Base-by-base conservation (phyloP, 2,113 vertebrate species). In the Triplophysa tibetana region DNA sequence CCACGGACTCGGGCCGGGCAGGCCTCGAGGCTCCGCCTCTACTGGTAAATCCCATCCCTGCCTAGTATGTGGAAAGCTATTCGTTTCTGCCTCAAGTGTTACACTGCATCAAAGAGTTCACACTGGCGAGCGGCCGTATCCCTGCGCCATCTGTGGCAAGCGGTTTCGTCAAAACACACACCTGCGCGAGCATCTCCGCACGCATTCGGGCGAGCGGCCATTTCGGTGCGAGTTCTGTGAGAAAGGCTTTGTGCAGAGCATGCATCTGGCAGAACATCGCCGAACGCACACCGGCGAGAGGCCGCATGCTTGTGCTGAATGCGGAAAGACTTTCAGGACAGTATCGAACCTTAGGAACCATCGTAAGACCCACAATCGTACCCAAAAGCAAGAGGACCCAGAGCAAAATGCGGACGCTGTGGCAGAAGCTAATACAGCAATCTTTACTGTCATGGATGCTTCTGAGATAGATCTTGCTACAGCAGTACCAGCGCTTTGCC, bases 341-440 rank as follows among this genome's bases (percentile, higher is more conserved):
- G 91, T 96, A 80, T 96, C 95, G 65, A 96, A 96, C 86, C 90
- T 97, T 63, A 93, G 95, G 86, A 96, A 94, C 88, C 96, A 97
- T 81, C 94, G 93, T 33, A 96, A 95, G 87, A 95, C 93, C 4
- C 96, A 97, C 74, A 79, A 83, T 74, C 85, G 93, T 82, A 81
- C 82, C n/a, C 91, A 88, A 0, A 90, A 90, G 4, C 90, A 87
- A 24, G 83, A 45, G 86, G 88, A 88, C 0, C 1, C 4, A 0
- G 68, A 75, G 26, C 63, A 52, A 23, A 58, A 7, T 17, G 74
- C 82, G 52, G 86, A 87, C 21, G 88, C 78, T 0, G 70, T 86
- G 0, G 65, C 87, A 12, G 92, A 58, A 80, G 75, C 83, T 64
- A 60, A 58, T 73, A 69, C 72, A 4, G 74, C 88, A 0, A 78